Percentiles rank a stretch among this genome's conserved stretches.
phyloP scores from a whole-genome alignment of 1,140 invertebrate species.

The Drosophila tropicalis region DNA sequence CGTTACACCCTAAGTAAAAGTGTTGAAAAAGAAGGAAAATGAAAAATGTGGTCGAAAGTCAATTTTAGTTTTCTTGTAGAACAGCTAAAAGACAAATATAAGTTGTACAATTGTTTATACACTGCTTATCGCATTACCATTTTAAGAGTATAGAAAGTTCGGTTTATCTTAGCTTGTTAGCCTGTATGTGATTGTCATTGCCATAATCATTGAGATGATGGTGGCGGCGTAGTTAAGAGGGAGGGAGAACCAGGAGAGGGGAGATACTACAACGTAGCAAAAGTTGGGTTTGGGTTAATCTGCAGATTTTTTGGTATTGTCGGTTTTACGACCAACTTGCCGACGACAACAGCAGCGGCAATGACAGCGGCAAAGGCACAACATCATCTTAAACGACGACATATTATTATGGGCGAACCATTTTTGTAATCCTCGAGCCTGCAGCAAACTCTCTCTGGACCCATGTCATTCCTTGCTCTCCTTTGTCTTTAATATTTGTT shows the following conservation, averaged over 20 bases:
- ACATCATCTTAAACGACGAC: slow-evolving; percentile 40
- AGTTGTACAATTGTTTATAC: neutral
- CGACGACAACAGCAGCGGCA: slow-evolving; percentile 39
- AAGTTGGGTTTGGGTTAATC: slow-evolving; percentile 66
- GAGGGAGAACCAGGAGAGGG: neutral
- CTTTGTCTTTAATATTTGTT: slow-evolving; percentile 77
- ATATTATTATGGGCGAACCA: slow-evolving; percentile 76
- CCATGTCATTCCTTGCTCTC: slow-evolving; percentile 31
- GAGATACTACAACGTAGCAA: neutral
- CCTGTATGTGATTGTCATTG: slow-evolving; percentile 75
- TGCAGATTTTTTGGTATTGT: slow-evolving; percentile 77
- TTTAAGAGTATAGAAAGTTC: slow-evolving; percentile 5
- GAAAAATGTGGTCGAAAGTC: neutral
- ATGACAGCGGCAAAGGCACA: slow-evolving; percentile 26
- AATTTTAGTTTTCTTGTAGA: neutral
- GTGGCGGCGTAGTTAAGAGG: too few species aligned
- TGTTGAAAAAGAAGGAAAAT: neutral
- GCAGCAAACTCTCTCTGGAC: slow-evolving; percentile 19
- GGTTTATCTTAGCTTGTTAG: slow-evolving; percentile 16
- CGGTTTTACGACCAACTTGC: slow-evolving; percentile 80
- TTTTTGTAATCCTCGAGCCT: slow-evolving; percentile 65
- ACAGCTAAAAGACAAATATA: neutral
- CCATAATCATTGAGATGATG: slow-evolving; percentile 56
- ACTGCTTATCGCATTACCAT: neutral
- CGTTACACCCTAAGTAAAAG: neutral